phyloP scores from a whole-genome alignment of 2,113 vertebrate genomes.

The Epinephelus lanceolatus region DNA sequence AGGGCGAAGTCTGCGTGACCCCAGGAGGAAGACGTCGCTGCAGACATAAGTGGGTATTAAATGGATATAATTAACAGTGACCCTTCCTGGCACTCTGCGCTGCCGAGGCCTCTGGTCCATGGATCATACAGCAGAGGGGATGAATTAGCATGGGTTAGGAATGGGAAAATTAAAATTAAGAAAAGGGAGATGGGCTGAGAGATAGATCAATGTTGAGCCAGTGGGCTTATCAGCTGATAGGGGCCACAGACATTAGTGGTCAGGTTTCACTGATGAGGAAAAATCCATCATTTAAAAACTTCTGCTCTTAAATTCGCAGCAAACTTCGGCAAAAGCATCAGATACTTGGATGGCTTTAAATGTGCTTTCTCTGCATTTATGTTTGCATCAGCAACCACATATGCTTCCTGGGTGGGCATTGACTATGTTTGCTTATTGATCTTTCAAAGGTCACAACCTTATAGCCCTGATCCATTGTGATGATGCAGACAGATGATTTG shows the following conservation, averaged over 20 bases:
- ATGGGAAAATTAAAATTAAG: constrained; percentile 79
- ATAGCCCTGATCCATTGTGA: constrained; percentile 70
- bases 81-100: constrained; percentile 83
- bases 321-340: constrained; percentile 43
- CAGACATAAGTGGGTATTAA: constrained; percentile 90
- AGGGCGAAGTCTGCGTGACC: constrained; percentile 85
- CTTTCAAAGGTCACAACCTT: constrained; percentile 62
- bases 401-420: constrained; percentile 40
- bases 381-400: constrained; percentile 29
- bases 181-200: constrained; percentile 67
- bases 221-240: constrained; percentile 75
- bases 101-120: constrained; percentile 70
- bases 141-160: constrained; percentile 83
- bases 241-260: constrained; percentile 46
- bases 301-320: constrained; percentile 33
- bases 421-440: constrained; percentile 74
- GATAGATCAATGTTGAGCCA: constrained; percentile 77
- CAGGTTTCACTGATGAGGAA: constrained; percentile 38
- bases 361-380: constrained; percentile 30
- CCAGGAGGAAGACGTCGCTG: constrained; percentile 78
- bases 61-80: constrained; percentile 90
- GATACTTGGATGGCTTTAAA: background rate
- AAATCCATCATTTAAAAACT: constrained; percentile 64
- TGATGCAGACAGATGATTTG: constrained; percentile 73
- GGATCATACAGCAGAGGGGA: constrained; percentile 79